These are phyloP conservation scores for Falcaria lacertinaria DNA, from an alignment of 2,888 invertebrate species.

Conservation along the genomic window DNA sequence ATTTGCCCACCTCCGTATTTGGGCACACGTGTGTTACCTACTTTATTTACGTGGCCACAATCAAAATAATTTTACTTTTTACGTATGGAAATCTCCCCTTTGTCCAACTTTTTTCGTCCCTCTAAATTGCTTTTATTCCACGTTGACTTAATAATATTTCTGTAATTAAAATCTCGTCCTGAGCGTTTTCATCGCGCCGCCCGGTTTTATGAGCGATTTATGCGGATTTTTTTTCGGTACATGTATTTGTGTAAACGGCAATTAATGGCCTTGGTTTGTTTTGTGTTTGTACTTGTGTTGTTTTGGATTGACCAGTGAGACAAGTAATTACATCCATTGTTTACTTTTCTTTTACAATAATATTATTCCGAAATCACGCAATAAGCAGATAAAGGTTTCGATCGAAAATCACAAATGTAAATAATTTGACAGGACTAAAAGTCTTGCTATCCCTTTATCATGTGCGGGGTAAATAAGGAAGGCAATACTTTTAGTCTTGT, in stretches of 20 bases:
- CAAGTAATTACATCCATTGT: background rate
- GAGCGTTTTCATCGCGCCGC: conserved; percentile 50
- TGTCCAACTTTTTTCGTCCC: conserved; percentile 16
- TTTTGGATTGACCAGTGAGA: background rate
- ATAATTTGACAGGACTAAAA: too few relatives aligned
- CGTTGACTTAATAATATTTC: conserved; percentile 71
- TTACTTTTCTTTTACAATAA: too few relatives aligned
- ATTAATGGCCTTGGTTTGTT: conserved; percentile 39
- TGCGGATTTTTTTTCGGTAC: conserved; percentile 39
- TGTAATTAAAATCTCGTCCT: conserved; percentile 70
- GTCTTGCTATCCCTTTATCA: too few relatives aligned
- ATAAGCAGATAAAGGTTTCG: too few relatives aligned
- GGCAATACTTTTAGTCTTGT: too few relatives aligned
- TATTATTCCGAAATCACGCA: too few relatives aligned
- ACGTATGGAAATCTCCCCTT: conserved; percentile 63
- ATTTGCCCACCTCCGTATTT: conserved; percentile 59
- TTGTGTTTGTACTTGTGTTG: conserved; percentile 3
- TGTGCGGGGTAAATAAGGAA: too few relatives aligned
- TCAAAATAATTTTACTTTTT: conserved; percentile 74
- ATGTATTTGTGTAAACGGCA: conserved; percentile 41
- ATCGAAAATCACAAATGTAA: too few relatives aligned
- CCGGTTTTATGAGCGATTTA: conserved; percentile 49
- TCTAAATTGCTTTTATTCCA: conserved; percentile 67
- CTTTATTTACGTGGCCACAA: conserved; percentile 68
- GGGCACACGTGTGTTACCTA: conserved; percentile 55